Base-by-base conservation (phyloP, 2,113 vertebrate species). In the Notarius lentiginosus region DNA sequence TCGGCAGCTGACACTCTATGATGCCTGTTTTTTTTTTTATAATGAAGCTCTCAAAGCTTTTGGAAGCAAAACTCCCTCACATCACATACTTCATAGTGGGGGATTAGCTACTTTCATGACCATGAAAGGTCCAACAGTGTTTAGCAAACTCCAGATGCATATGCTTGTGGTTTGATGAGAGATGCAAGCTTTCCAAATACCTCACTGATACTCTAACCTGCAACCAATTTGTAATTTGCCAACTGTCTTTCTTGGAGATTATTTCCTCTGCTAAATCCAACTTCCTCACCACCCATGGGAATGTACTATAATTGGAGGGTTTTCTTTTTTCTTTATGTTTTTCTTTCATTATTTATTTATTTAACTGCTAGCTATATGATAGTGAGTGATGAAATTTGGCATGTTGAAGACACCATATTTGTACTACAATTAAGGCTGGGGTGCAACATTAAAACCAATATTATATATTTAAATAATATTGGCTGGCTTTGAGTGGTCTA, bases 141-240 rank as follows among this genome's bases (percentile, higher is more conserved):
- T 77, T 65, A 76, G 22, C 7, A 77, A 77, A 77, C 58, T 65
- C 72, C 58, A 77, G 72, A 49, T 77, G 70, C 22, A 27, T 20
- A 58, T 24, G 8, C 56, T 77, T 85, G 65, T 65, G 24, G 14
- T 85, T 65, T 53, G 51, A 75, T 84, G 72, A 63, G 58, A 56
- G 82, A 41, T 1, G 9, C 61, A 83, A 83, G 14, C 27, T 20
- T 70, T 72, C 61, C 24, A 41, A 72, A 72, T 83, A 56, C 51
- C 51, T 83, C 30, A 22, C 30, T 83, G 49, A 83, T 68, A 83
- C 51, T n/a, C 17, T 70, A 72, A 60, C 55, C 79, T 80, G 79
- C 79, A 80, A 80, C 27, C 30, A 60, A 80, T 80, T 80, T 60
- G 55, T 80, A 80, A 80, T 80, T 58, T 79, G 18, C 77, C 77